phyloP scores from a whole-genome alignment of 1,140 invertebrate genomes.

The Drosophila murphyi region DNA sequence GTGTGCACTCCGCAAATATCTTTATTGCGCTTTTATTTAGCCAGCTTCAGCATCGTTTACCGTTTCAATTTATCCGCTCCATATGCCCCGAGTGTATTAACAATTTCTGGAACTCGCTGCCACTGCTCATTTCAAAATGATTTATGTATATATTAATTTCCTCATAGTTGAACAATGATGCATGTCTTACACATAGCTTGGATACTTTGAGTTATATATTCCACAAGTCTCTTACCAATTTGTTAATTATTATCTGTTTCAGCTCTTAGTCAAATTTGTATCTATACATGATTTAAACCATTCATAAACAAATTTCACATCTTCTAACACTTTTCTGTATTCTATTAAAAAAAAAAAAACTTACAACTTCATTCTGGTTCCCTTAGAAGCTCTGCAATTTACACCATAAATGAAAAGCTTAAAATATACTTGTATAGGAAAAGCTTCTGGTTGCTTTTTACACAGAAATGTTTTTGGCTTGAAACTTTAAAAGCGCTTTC shows the following conservation, averaged over 20 bases:
- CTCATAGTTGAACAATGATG: background rate
- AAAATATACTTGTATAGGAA: too few species aligned
- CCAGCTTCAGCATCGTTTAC: constrained; percentile 62
- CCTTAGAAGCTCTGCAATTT: background rate
- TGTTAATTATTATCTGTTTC: background rate
- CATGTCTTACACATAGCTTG: background rate
- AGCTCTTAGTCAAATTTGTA: too few species aligned
- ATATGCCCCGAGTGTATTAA: constrained; percentile 17
- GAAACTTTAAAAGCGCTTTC: background rate
- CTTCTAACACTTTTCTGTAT: too few species aligned
- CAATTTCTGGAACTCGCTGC: background rate
- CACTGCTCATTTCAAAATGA: background rate
- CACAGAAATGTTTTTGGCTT: background rate
- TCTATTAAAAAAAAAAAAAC: background rate
- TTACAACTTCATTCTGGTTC: background rate
- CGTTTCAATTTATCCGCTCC: constrained; percentile 63
- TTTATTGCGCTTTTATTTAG: constrained; percentile 79
- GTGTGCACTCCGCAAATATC: constrained; percentile 58
- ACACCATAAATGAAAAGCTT: background rate
- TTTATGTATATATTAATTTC: constrained; percentile 1
- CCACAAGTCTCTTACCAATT: background rate
- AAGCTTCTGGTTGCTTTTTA: background rate
- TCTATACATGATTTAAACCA: too few species aligned
- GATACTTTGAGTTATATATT: background rate
- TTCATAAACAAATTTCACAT: too few species aligned